Evolutionary conservation across 2,888 invertebrate genomes (phyloP).

Genomic region (Diloba caeruleocephala): DNA sequence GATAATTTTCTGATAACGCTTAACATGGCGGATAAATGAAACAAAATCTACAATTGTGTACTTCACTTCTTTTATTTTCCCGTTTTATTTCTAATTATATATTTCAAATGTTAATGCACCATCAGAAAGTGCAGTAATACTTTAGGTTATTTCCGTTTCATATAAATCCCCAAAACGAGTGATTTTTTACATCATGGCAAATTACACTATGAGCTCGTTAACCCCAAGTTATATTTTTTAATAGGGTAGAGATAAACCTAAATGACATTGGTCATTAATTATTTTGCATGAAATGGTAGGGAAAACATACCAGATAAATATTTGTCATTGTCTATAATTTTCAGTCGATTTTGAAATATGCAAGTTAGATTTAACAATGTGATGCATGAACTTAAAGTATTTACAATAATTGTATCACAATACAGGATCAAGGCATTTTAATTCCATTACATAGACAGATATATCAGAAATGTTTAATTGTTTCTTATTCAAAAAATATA

Average conservation of each 20-base stretch:
- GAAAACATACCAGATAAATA: constrained; percentile 14
- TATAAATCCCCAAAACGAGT: neutral
- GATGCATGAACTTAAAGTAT: constrained; percentile 58
- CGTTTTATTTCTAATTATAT: constrained; percentile 54
- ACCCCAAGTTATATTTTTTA: too few relatives aligned
- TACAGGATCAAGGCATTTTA: constrained; percentile 74
- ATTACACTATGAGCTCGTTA: too few relatives aligned
- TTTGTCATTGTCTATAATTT: constrained; percentile 5
- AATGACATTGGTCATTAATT: too few relatives aligned
- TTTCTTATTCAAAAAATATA: constrained; percentile 1
- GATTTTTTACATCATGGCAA: too few relatives aligned
- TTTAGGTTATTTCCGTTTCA: constrained; percentile 11
- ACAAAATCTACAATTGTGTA: constrained; percentile 57
- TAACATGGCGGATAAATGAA: constrained; percentile 42
- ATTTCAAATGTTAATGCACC: constrained; percentile 56
- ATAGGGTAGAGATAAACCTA: too few relatives aligned
- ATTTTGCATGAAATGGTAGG: constrained; percentile 21
- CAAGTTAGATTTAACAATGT: constrained; percentile 43
- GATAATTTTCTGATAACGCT: too few relatives aligned
- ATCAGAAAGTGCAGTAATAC: constrained; percentile 30
- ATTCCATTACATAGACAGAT: neutral
- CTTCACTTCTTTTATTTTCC: constrained; percentile 62
- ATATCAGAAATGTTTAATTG: neutral
- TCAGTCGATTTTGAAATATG: constrained; percentile 5
- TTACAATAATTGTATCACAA: constrained; percentile 78